Evolutionary conservation across 2,888 invertebrate species (phyloP), one percentile per base, ranked within the genome.

Genomic region (Calliopum simillimum): DNA sequence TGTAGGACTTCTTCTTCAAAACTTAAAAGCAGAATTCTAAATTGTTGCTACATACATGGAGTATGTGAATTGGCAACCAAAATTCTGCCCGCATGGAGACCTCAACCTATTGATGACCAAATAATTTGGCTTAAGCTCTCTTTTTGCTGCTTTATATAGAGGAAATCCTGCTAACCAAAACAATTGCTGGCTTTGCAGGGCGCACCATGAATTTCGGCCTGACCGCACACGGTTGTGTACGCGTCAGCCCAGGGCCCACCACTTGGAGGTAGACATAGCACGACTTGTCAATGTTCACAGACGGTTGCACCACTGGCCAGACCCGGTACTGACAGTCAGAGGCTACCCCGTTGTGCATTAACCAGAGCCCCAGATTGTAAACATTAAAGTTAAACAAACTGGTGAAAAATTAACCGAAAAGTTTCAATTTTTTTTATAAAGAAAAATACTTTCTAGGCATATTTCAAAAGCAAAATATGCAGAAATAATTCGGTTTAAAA

Each of bases 251-350:
- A 82, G 83, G 84, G 82, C 83, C 83, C 83, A 83, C 83, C 83
- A 78, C 83, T 79, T 80, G 83, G 83, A 82, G 83, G 83, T 83
- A 80, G 77, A 82, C 83, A 84, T 81, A 83, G 83, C 79, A 83
- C 83, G 83, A 74, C 83, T 83, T 83, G 83, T 78, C 77, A 77
- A 76, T 81, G 83, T 83, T 83, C 84, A 82, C 83, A 84, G 72
- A 82, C 84, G 83, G 84, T 83, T 84, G 78, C 84, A 84, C 83
- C 83, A 80, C 82, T 83, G 83, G 83, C 78, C 83, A 83, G 84
- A 76, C 83, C 83, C 73, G 74, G 83, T 81, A 78, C 83, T 82
- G 79, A 76, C 83, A 77, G 77, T 84, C 83, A 83, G 81, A 75
- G 84, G 83, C 83, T 83, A 83, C 83, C 83, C 83, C 83, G 83